Base-by-base conservation (phyloP, 2,888 invertebrate genomes). In the Volucella inanis region DNA sequence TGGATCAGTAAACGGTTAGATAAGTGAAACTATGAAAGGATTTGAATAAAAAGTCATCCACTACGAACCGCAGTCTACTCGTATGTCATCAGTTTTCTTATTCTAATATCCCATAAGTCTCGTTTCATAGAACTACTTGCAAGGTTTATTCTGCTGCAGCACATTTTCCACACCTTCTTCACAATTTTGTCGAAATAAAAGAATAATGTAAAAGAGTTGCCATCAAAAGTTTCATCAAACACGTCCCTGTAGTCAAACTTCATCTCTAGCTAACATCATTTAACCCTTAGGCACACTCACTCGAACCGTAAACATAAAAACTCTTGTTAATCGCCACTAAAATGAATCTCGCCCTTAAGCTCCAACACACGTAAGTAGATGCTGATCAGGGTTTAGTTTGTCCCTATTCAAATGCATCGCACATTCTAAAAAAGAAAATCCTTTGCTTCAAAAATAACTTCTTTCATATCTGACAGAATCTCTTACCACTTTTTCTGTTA, bases 371-470 rank as follows among this genome's bases (percentile, higher is more conserved):
- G 41, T 70, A 50, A 68, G 67, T 47, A 68, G 67, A 70, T 47
- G 41, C 49, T 62, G 70, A 64, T 70, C 41, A 31, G 22, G 3
- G n/a, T 9, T 18, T 12, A 2, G 15, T 14, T 45, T 14, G 52
- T 18, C 11, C 18, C 38, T n/a, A 68, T 55, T 47, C 14, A 47
- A 15, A 55, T 41, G 64, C 55, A 55, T 22, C 18, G 10, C 47
- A 55, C 39, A 15, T 64, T 31, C 14, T 55, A 54, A 61, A 71
- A 47, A 38, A 61, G 39, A 64, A 83, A 77, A 41, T 47, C 67
- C 49, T 62, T 74, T 64, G 57, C 10, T 49, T 41, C 41, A 64
- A 65, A 65, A 70, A 71, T 62, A 68, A 61, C 80, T 54, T 65
- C 47, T 59, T 55, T 12, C 50, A 76, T 45, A 71, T 68, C 52